A percentile compares a stretch with the other conserved stretches of the same genome.
Conservation (phyloP, 1,140 invertebrate genomes). For the Pemphigus obesinymphae region DNA sequence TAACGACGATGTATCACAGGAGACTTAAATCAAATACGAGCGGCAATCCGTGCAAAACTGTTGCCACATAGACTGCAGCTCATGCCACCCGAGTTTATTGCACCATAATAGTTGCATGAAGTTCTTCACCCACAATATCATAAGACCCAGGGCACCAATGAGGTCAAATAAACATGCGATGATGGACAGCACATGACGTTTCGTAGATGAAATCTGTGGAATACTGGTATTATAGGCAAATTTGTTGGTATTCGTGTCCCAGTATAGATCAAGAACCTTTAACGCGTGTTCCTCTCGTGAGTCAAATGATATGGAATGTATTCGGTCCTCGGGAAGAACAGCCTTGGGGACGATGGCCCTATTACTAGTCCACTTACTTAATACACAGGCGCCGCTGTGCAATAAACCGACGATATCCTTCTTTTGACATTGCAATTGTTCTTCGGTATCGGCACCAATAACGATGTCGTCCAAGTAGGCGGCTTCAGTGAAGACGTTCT, state of each 20-base stretch:
- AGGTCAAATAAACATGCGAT: conserved; percentile 43
- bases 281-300: neutral
- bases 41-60: neutral
- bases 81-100: neutral
- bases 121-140: conserved; percentile 44
- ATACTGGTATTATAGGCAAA: neutral
- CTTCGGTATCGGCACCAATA: no score
- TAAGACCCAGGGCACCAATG: conserved; percentile 44
- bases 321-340: conserved; percentile 14
- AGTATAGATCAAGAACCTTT: neutral
- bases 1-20: neutral
- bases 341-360: neutral
- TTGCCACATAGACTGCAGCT: no score
- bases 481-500: neutral
- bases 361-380: no score
- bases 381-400: no score
- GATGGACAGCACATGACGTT: conserved; percentile 45
- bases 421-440: neutral
- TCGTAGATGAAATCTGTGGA: neutral
- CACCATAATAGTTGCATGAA: conserved; percentile 44
- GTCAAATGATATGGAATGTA: neutral
- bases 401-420: neutral
- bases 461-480: no score
- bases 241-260: neutral
- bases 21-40: neutral